A percentile compares a stretch with the other conserved stretches of the same genome.
Evolutionary conservation across 2,113 vertebrate species (phyloP).

Genomic region (Noctilio leporinus): DNA sequence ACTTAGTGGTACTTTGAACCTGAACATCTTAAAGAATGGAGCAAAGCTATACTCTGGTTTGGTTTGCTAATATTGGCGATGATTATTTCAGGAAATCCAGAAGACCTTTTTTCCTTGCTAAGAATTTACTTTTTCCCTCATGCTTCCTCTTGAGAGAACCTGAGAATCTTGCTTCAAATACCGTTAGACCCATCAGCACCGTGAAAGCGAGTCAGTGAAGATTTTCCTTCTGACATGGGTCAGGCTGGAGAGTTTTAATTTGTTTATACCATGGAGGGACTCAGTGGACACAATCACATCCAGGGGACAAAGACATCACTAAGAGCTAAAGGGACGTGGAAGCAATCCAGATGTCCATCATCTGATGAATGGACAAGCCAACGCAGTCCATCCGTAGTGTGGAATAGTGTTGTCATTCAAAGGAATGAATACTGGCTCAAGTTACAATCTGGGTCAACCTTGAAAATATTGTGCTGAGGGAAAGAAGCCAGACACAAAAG

Average conservation of each 20-base stretch:
- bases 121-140: not conserved
- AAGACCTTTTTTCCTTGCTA: not conserved
- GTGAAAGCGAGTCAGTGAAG: not conserved
- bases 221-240: not conserved
- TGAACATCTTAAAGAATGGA: not conserved
- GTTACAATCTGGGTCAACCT: too few relatives aligned
- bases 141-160: not conserved
- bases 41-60: not conserved
- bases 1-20: fast-evolving
- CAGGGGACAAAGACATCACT: not conserved
- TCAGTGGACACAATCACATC: not conserved
- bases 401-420: not conserved
- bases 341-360: not conserved
- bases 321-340: not conserved
- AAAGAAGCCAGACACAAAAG: not conserved
- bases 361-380: not conserved
- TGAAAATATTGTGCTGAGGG: too few relatives aligned
- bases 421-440: not conserved
- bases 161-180: not conserved
- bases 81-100: not conserved
- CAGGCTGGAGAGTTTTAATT: not conserved
- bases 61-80: not conserved
- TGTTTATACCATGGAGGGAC: not conserved
- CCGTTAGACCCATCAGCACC: not conserved
- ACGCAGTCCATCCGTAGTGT: fast-evolving